These are phyloP conservation scores for Acanthacorydalis orientalis DNA, from an alignment of 2,888 invertebrate species.

Conservation along the genomic window DNA sequence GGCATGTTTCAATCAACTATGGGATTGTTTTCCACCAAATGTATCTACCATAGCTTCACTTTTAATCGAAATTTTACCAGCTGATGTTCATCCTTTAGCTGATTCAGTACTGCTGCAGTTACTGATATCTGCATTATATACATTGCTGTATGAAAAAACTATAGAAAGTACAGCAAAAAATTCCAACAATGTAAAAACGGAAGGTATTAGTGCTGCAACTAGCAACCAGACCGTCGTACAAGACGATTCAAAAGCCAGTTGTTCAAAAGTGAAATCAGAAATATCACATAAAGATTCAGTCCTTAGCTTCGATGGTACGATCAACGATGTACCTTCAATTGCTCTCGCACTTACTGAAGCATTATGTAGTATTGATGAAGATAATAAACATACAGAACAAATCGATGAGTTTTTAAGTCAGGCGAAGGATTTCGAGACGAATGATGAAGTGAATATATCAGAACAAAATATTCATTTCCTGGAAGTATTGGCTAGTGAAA, in stretches of 20 bases:
- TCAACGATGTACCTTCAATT: conserved; percentile 24
- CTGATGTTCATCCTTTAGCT: conserved; percentile 50
- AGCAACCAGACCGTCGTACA: background rate
- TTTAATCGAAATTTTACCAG: conserved; percentile 51
- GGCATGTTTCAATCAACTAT: conserved; percentile 48
- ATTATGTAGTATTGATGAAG: conserved; percentile 62
- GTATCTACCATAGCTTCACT: conserved; percentile 31
- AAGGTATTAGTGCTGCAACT: conserved; percentile 2
- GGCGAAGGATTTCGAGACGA: conserved; percentile 17
- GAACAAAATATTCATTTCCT: conserved; percentile 30
- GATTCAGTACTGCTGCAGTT: conserved; percentile 57
- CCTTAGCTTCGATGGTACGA: conserved; percentile 15
- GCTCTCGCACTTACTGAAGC: conserved; percentile 63
- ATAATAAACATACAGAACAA: conserved; percentile 61
- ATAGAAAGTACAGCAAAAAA: conserved; percentile 14
- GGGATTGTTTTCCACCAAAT: conserved; percentile 48
- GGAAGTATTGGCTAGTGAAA: conserved; percentile 42
- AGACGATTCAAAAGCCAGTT: too few species aligned
- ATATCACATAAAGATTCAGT: conserved; percentile 11
- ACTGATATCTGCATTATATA: conserved; percentile 49
- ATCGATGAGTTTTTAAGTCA: conserved; percentile 44
- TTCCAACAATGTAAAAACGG: conserved; percentile 12
- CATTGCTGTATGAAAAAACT: conserved; percentile 40
- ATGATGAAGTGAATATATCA: conserved; percentile 23
- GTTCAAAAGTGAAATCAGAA: background rate